Conservation (phyloP, 2,797 vertebrate species). For the Gadopsis bispinosus region DNA sequence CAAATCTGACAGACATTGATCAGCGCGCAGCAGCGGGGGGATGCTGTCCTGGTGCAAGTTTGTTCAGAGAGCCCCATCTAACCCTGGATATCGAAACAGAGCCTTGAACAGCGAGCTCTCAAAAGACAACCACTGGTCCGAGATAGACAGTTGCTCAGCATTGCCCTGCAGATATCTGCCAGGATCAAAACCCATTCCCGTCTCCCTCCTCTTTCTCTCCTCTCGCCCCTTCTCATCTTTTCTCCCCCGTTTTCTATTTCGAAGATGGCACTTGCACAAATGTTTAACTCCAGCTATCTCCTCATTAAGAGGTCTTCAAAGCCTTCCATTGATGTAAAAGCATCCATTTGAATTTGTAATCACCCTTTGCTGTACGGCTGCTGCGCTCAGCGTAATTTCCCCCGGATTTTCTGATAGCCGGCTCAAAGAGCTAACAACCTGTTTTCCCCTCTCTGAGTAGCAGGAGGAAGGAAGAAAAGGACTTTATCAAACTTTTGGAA, state of each 20-base stretch:
- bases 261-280: slow-evolving; percentile 74
- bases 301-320: slow-evolving; percentile 94
- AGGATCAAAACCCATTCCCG: slow-evolving; percentile 82
- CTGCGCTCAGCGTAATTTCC: slow-evolving; percentile 85
- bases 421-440: slow-evolving; percentile 86
- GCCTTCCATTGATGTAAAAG: slow-evolving; percentile 91
- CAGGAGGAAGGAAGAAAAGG: slow-evolving; percentile 44
- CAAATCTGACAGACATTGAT: slow-evolving; percentile 70
- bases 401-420: slow-evolving; percentile 77
- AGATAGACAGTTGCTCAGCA: slow-evolving; percentile 62
- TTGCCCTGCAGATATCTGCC: slow-evolving; percentile 89
- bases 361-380: slow-evolving; percentile 83
- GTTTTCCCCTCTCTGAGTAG: slow-evolving; percentile 74
- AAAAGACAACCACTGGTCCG: slow-evolving; percentile 56
- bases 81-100: slow-evolving; percentile 60
- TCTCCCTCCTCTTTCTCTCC: slow-evolving; percentile 39
- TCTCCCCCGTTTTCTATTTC: slow-evolving; percentile 54
- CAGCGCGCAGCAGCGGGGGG: slow-evolving; percentile 56
- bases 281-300: slow-evolving; percentile 89
- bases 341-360: slow-evolving; percentile 94
- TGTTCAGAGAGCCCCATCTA: slow-evolving; percentile 62
- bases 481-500: slow-evolving; percentile 70
- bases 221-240: background rate
- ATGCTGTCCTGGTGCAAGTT: slow-evolving; percentile 80
- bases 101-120: slow-evolving; percentile 66